Conservation (phyloP, 2,113 vertebrate genomes). For the Onychostoma macrolepis region DNA sequence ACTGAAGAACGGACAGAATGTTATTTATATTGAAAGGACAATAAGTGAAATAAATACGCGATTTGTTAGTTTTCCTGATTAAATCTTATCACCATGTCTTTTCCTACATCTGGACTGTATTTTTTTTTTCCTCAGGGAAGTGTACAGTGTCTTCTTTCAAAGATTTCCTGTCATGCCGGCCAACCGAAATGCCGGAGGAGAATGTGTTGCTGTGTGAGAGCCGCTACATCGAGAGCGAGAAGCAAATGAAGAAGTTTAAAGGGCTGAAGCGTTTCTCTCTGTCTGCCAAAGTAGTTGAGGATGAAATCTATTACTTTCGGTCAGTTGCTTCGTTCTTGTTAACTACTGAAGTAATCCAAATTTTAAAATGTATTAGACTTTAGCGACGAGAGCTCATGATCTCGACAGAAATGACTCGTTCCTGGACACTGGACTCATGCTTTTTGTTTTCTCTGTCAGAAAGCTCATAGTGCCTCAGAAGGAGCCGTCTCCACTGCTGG, state of each 20-base stretch:
- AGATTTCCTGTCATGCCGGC: slow-evolving; percentile 95
- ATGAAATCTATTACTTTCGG: slow-evolving; percentile 98
- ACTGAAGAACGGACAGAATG: background rate
- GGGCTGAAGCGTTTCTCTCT: slow-evolving; percentile 96
- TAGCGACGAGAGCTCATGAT: background rate
- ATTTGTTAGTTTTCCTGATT: background rate
- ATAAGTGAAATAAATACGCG: background rate
- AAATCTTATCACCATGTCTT: background rate
- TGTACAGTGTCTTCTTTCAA: slow-evolving; percentile 95
- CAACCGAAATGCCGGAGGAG: slow-evolving; percentile 94
- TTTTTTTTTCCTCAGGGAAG: slow-evolving; percentile 80
- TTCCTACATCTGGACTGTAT: background rate
- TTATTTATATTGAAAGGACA: background rate
- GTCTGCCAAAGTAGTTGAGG: slow-evolving; percentile 96
- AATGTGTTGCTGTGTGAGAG: slow-evolving; percentile 96
- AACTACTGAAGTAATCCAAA: background rate
- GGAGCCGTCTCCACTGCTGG: slow-evolving; percentile 93
- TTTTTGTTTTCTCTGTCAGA: slow-evolving; percentile 67
- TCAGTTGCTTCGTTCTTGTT: slow-evolving; percentile 62
- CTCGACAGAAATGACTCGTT: background rate
- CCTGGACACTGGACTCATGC: background rate
- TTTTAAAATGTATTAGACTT: background rate
- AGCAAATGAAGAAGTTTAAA: slow-evolving; percentile 99
- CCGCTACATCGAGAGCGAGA: slow-evolving; percentile 97
- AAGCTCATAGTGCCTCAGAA: slow-evolving; percentile 98